Percentiles rank a stretch among this genome's conserved stretches.
phyloP scores from a whole-genome alignment of 2,797 vertebrate species.

The Urocyon cinereoargenteus region DNA sequence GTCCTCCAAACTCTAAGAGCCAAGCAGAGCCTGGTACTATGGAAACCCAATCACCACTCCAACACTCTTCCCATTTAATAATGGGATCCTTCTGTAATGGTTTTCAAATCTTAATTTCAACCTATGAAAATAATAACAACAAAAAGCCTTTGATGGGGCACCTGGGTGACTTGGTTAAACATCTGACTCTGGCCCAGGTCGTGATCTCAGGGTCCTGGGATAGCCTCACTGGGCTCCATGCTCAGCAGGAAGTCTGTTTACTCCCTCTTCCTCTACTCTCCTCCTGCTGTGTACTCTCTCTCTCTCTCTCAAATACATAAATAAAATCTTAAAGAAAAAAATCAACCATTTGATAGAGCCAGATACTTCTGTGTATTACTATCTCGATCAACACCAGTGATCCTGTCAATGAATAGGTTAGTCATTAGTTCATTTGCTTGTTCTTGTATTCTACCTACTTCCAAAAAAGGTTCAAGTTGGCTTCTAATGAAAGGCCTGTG shows the following conservation, averaged over 20 bases:
- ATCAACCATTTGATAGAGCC: neutral
- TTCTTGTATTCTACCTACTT: conserved; percentile 15
- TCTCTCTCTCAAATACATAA: neutral
- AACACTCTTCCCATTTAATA: conserved; percentile 1
- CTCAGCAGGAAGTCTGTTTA: neutral
- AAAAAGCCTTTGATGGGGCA: neutral
- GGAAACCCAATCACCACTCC: neutral
- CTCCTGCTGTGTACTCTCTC: neutral
- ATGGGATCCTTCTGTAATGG: neutral
- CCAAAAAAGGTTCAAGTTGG: neutral
- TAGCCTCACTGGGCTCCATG: neutral
- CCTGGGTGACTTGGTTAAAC: neutral
- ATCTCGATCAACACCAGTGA: neutral
- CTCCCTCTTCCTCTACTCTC: neutral
- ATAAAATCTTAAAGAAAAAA: neutral
- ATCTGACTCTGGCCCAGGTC: neutral
- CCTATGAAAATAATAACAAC: conserved; percentile 39
- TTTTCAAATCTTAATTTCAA: conserved; percentile 59
- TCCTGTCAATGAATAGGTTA: neutral
- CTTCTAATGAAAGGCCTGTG: conserved; percentile 34
- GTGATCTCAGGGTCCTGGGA: neutral
- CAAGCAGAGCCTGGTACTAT: conserved; percentile 26
- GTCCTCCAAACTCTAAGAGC: neutral
- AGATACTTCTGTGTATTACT: conserved; percentile 22
- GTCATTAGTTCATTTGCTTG: neutral